Conservation (phyloP, 2,113 vertebrate species). For the Oenanthe melanoleuca region DNA sequence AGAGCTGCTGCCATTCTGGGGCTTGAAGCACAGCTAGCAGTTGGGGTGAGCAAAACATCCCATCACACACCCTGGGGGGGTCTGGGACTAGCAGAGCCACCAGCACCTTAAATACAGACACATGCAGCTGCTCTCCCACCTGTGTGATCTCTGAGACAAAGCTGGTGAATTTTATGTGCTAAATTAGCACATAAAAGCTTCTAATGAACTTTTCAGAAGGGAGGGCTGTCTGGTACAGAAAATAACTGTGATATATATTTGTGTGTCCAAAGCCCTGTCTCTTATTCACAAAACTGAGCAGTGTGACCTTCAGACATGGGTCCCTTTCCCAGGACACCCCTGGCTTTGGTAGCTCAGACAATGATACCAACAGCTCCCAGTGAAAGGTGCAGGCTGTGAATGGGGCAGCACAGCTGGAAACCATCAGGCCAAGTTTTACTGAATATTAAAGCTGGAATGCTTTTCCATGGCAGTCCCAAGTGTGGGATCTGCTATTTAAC, state of each 20-base stretch:
- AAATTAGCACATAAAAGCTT: neutral
- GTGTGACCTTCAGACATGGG: neutral
- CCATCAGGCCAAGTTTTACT: neutral
- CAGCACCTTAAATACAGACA: neutral
- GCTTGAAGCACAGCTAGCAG: neutral
- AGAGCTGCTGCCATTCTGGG: fast-evolving
- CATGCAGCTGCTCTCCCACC: neutral
- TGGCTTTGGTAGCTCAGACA: neutral
- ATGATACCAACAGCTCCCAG: fast-evolving
- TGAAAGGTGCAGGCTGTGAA: neutral
- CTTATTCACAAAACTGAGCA: neutral
- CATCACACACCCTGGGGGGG: fast-evolving
- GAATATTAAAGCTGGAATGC: neutral
- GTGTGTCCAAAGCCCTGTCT: neutral
- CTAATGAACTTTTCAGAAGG: neutral
- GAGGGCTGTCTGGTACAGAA: neutral
- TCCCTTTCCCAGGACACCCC: neutral
- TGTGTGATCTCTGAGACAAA: neutral
- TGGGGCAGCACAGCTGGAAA: neutral
- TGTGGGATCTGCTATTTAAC: neutral
- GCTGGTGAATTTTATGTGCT: neutral
- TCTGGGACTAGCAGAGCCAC: neutral
- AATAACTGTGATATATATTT: neutral
- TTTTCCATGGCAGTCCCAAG: neutral
- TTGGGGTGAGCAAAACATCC: fast-evolving